Percentiles rank a stretch among this genome's conserved stretches.
Evolutionary conservation across 1,140 invertebrate genomes (phyloP).

Genomic region (Chironomus tepperi): DNA sequence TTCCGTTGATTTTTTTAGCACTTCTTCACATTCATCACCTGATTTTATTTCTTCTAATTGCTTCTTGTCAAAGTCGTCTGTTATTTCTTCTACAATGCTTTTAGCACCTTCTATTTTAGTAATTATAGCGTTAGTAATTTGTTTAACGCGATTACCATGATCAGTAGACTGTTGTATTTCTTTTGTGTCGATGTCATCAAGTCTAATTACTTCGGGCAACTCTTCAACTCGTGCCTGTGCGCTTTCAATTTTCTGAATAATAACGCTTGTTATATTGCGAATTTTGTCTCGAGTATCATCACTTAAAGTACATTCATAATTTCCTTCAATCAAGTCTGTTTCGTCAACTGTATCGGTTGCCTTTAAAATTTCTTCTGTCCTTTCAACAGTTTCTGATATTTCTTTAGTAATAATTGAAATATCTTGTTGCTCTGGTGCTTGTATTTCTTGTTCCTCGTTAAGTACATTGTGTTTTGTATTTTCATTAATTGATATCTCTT

Average conservation of each 20-base stretch:
- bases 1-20: no score
- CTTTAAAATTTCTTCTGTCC: neutral
- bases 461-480: neutral
- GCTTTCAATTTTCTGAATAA: conserved; percentile 16
- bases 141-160: neutral
- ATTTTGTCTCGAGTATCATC: neutral
- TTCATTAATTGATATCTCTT: neutral
- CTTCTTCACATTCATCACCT: no score
- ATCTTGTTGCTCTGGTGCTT: neutral
- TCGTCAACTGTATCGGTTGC: neutral
- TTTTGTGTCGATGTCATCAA: neutral
- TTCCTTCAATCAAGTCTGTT: neutral
- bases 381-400: neutral
- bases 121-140: neutral
- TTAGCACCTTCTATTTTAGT: neutral
- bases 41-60: no score
- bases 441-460: neutral
- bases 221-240: conserved; percentile 4
- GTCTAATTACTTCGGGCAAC: neutral
- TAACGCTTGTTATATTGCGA: neutral
- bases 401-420: neutral
- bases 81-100: neutral
- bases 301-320: neutral
- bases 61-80: neutral
- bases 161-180: neutral